Base-by-base conservation (phyloP, 1,140 invertebrate species). In the Subanguina moxae region DNA sequence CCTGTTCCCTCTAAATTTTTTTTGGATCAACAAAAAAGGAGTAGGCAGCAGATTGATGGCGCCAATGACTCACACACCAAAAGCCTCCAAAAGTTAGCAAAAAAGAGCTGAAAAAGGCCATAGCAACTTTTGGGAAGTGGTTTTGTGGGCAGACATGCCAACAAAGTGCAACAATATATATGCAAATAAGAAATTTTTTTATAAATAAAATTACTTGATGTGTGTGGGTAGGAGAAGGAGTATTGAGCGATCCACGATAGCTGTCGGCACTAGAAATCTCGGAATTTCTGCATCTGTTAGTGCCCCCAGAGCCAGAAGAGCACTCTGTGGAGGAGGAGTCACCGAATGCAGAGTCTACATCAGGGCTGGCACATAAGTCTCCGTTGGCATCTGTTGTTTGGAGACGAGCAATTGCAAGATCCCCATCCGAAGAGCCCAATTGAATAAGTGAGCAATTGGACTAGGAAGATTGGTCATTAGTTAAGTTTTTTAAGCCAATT, bases 301-400 rank as follows among this genome's bases (percentile, higher is more conserved):
- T 28, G 57, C 52, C 3, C 42, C n/a, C 0, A 56, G 56, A 1
- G 32, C 65, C 64, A 59, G 76, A 67, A 32, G 73, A 48, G 52
- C 59, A 76, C 15, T 76, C 74, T 15, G 76, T 76, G 13, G 70
- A 74, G 8, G 76, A 78, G n/a, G 65, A 75, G 27, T 76, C 74
- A 5, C 74, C 74, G 67, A 73, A 76, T n/a, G 74, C 74, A 23
- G 76, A 78, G 66, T 76, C 74, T 17, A 59, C 48, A 59, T 76
- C 74, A 5, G 74, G 76, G 67, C 62, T 78, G 11, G 69, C 43
- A 57, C 74, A 76, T 9, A 67, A 38, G 17, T 76, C 71, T 38
- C 32, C 32, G 32, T 5, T 38, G 3, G 32, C 11, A 38, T 38
- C 32, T 38, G 11, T 38, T 8, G 48, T 15, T 21, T 15, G 48